A percentile compares a stretch with the other conserved stretches of the same genome.
phyloP scores from a whole-genome alignment of 2,113 vertebrate species.

The Neoarius graeffei region DNA sequence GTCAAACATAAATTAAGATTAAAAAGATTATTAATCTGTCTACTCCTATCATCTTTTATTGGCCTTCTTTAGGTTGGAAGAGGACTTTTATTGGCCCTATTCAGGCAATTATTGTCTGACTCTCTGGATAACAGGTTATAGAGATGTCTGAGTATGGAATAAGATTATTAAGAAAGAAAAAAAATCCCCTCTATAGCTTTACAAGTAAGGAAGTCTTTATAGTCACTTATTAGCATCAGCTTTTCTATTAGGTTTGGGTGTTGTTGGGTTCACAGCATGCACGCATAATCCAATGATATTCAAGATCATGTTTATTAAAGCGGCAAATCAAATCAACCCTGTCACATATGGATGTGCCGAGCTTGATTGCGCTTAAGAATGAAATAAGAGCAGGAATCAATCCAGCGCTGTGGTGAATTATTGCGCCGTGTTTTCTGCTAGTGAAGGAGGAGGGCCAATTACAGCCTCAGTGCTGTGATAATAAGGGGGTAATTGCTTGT shows the following conservation, averaged over 20 bases:
- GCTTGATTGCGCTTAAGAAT: conserved; percentile 19
- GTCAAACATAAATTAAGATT: conserved; percentile 25
- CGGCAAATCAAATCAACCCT: conserved; percentile 4
- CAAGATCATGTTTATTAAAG: conserved; percentile 27
- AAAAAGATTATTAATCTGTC: conserved; percentile 29
- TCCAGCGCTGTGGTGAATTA: conserved; percentile 38
- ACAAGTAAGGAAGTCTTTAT: neutral
- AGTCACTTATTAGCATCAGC: conserved; percentile 19
- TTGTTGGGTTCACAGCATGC: neutral
- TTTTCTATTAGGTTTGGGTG: conserved; percentile 20
- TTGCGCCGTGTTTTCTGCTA: conserved; percentile 37
- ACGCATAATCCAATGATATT: conserved; percentile 19
- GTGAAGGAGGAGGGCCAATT: conserved; percentile 64
- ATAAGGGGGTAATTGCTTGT: conserved; percentile 70
- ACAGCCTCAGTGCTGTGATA: conserved; percentile 65
- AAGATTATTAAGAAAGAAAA: conserved; percentile 11
- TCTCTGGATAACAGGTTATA: conserved; percentile 20
- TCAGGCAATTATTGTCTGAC: conserved; percentile 4
- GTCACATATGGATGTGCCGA: conserved; percentile 3
- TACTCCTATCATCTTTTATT: neutral
- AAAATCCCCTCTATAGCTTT: neutral
- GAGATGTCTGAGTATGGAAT: neutral
- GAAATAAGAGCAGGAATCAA: conserved; percentile 26
- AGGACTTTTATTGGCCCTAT: neutral
- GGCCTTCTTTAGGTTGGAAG: neutral